A percentile compares a stretch with the other conserved stretches of the same genome.
These are phyloP conservation scores for Helarctos malayanus DNA, from an alignment of 2,797 vertebrate species.

Conservation along the genomic window DNA sequence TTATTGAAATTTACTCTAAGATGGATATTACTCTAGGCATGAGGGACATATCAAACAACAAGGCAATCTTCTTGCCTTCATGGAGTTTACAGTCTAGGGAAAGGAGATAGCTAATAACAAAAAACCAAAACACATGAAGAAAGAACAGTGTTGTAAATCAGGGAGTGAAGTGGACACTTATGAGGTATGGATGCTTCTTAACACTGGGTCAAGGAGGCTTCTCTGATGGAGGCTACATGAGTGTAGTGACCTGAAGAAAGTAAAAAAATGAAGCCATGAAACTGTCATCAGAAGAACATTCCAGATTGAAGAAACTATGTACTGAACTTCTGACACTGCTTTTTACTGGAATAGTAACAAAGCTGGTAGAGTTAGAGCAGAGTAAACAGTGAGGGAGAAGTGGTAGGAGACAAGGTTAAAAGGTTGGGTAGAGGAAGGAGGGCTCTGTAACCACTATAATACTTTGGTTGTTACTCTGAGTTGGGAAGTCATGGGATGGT, in stretches of 20 bases:
- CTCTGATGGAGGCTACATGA: background rate
- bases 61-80: background rate
- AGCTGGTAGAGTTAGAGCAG: background rate
- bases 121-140: background rate
- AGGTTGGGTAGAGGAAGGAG: background rate
- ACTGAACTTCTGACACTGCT: background rate
- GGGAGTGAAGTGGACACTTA: background rate
- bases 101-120: background rate
- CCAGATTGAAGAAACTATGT: background rate
- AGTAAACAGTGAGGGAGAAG: background rate
- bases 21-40: background rate
- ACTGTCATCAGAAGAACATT: background rate
- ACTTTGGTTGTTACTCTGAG: background rate
- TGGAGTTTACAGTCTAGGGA: background rate
- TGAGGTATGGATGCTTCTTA: background rate
- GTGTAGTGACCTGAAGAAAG: background rate
- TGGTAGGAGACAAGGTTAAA: background rate
- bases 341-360: background rate
- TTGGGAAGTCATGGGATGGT: background rate
- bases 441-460: background rate
- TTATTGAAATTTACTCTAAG: background rate
- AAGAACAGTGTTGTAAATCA: background rate
- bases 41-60: background rate
- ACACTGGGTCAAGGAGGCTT: background rate
- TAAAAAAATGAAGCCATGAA: background rate